Evolutionary conservation across 1,140 invertebrate genomes (phyloP).

Genomic region (Procambarus clarkii): DNA sequence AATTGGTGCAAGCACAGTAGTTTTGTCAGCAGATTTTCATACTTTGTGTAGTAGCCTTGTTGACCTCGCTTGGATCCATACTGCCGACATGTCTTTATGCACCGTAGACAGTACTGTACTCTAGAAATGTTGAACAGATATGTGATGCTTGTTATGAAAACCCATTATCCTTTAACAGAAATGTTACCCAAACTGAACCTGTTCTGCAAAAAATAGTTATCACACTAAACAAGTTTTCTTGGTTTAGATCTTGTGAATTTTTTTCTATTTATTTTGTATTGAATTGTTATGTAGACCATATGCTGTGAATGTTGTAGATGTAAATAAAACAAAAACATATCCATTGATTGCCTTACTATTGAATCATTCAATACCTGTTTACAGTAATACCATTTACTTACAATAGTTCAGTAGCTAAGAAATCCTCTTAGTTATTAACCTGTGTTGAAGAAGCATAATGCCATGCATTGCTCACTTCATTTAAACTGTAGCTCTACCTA

Average conservation of each 20-base stretch:
- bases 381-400: too few species aligned
- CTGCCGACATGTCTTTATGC: background rate
- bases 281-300: background rate
- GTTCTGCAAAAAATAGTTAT: background rate
- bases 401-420: too few species aligned
- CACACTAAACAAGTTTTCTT: background rate
- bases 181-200: background rate
- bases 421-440: too few species aligned
- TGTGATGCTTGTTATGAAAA: background rate
- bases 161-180: background rate
- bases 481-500: too few species aligned
- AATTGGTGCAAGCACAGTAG: background rate
- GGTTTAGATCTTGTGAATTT: background rate
- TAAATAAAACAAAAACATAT: background rate
- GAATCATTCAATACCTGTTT: background rate
- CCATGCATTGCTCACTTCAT: too few species aligned
- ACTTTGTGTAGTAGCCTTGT: background rate
- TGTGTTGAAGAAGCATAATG: too few species aligned
- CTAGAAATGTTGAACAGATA: background rate
- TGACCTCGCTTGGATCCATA: background rate
- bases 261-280: background rate
- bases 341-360: background rate
- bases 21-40: background rate
- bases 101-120: background rate
- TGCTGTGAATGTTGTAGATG: background rate